Evolutionary conservation across 1,140 invertebrate species (phyloP), one percentile per base, ranked within the genome.

Genomic region (roundworm (Caenorhabditis elegans)): DNA sequence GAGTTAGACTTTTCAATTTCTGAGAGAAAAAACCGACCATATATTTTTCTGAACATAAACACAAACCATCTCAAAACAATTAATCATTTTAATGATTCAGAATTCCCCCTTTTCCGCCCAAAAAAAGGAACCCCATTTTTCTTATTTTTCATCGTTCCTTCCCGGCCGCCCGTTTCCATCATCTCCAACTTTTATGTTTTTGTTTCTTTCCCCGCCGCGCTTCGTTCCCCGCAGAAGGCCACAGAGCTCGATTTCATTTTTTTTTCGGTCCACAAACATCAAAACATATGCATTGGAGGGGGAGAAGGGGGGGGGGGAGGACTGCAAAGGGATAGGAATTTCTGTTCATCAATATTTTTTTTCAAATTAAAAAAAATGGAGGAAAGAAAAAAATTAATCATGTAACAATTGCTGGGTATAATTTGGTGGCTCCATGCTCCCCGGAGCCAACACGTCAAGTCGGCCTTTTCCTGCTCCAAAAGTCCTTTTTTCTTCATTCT

Each of bases 191-290:
- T 55, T 60, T 60, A 60, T 60, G 53, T 60, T 60, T 60, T 60
- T 60, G 53, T 60, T 60, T 60, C 53, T 60, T 53, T 53, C n/a
- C n/a, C n/a, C n/a, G n/a, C n/a, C n/a, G n/a, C n/a, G n/a, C n/a
- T n/a, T n/a, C n/a, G n/a, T n/a, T n/a, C n/a, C n/a, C n/a, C n/a
- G n/a, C n/a, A n/a, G n/a, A n/a, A n/a, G n/a, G n/a, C n/a, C n/a
- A n/a, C n/a, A n/a, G n/a, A n/a, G n/a, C 34, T 60, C 53, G 53
- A 60, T 60, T 60, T 60, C 53, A 60, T n/a, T n/a, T 60, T 60
- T 60, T 60, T 60, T 31, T 60, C 53, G 53, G 53, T 60, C 28
- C 6, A 26, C 26, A 51, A 13, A 51, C 49, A 51, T 51, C 49
- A 51, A 51, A 51, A 51, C 49, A 51, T 51, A 24, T 6, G 19